Evolutionary conservation across 2,888 invertebrate species (phyloP), one percentile per base, ranked within the genome.

Genomic region (Alsophila aescularia): DNA sequence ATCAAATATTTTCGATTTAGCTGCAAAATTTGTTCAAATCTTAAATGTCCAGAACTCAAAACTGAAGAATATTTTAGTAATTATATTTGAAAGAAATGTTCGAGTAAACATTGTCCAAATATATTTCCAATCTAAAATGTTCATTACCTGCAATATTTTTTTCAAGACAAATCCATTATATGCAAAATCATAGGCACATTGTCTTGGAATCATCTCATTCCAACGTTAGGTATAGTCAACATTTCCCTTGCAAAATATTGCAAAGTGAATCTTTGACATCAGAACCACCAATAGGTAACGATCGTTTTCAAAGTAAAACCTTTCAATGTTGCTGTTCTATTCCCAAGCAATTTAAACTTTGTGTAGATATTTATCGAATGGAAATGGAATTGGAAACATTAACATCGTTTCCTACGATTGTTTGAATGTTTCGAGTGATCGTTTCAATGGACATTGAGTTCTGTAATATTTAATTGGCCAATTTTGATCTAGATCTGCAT

Each of bases 331-430:
- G 36, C 44, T 45, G 47, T 48, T 49, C 39, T 18, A 42, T 50
- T 50, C 24, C 31, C 40, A 8, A 45, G 24, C 35, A 55, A 55
- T 55, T 50, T 41, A 40, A 55, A 55, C 55, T 55, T 55, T 50
- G 45, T 14, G 18, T 29, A 48, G 52, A 48, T 42, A 42, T 48
- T 48, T 52, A 48, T 53, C 37, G 32, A 47, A 40, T 10, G 34
- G 32, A 48, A 47, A 42, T 41, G 37, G 31, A 48, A 48, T 37
- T 41, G 41, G 40, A n/a, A 41, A 18, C 32, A 40, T 41, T 45
- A 41, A 45, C 21, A 37, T 47, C 16, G 39, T 34, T 39, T 16
- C 34, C 16, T 29, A 21, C 18, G 41, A 47, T 47, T 41, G 41
- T 36, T 47, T 36, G n/a, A 52, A 24, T 44, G 39, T 24, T 52